Percentiles rank a stretch among this genome's conserved stretches.
phyloP scores from a whole-genome alignment of 2,888 invertebrate genomes.

The Augochlorella aurata region DNA sequence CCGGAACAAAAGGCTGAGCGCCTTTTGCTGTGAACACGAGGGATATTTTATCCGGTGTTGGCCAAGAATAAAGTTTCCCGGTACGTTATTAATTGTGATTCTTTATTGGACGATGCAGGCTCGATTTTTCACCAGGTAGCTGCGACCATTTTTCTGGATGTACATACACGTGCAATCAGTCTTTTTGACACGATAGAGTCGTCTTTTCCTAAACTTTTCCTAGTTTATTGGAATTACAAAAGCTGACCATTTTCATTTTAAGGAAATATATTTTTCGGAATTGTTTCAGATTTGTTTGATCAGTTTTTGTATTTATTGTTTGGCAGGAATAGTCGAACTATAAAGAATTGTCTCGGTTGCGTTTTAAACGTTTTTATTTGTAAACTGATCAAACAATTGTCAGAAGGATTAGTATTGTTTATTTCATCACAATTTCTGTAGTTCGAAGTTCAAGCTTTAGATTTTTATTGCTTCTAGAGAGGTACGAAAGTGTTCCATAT shows the following conservation, averaged over 20 bases:
- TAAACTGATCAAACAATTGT: background rate
- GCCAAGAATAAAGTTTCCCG: background rate
- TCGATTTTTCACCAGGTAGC: background rate
- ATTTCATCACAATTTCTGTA: no score
- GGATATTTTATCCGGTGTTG: background rate
- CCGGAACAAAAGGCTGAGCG: conserved; percentile 7
- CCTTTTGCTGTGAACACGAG: background rate
- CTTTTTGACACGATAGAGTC: background rate
- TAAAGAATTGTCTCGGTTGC: background rate
- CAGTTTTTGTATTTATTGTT: background rate
- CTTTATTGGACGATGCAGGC: background rate
- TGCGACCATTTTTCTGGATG: background rate
- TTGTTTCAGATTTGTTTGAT: background rate
- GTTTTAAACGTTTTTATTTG: background rate
- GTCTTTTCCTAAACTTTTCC: background rate
- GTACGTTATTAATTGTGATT: conserved; percentile 9
- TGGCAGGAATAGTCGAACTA: background rate
- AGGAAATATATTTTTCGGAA: background rate
- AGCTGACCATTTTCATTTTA: background rate
- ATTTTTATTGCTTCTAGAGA: no score
- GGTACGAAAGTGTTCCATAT: no score
- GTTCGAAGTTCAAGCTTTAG: no score
- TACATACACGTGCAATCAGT: background rate
- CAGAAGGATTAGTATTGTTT: background rate
- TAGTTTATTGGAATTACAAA: background rate